Evolutionary conservation across 2,113 vertebrate genomes (phyloP).

Genomic region (Sinocyclocheilus grahami): DNA sequence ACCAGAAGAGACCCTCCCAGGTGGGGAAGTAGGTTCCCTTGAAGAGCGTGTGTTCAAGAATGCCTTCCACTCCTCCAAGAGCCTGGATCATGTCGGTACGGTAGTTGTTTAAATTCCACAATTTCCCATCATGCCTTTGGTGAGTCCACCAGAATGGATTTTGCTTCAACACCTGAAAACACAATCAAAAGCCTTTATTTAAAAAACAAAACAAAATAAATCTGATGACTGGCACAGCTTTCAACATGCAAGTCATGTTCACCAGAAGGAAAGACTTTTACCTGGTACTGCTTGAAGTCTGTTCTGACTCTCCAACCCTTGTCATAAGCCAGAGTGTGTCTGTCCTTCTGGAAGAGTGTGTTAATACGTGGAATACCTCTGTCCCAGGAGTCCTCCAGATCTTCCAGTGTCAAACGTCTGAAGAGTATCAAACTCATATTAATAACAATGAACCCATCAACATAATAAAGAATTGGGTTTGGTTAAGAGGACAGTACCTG

Average conservation of each 20-base stretch:
- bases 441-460: not conserved
- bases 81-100: slow-evolving; percentile 99
- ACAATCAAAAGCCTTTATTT: not conserved
- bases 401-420: slow-evolving; percentile 94
- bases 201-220: not conserved
- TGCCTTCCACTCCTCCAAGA: slow-evolving; percentile 95
- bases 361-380: slow-evolving; percentile 98
- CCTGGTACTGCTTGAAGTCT: slow-evolving; percentile 99
- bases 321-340: slow-evolving; percentile 95
- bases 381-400: slow-evolving; percentile 98
- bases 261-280: slow-evolving; percentile 53
- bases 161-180: slow-evolving; percentile 91
- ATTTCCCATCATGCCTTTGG: slow-evolving; percentile 95
- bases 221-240: not conserved
- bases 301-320: slow-evolving; percentile 99
- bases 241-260: not conserved
- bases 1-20: slow-evolving; percentile 99
- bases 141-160: slow-evolving; percentile 99
- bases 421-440: not conserved
- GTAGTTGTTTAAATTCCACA: slow-evolving; percentile 99
- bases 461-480: not conserved
- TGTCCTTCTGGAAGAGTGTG: slow-evolving; percentile 97
- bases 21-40: slow-evolving; percentile 99
- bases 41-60: slow-evolving; percentile 97
- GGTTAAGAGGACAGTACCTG: slow-evolving; percentile 74